These are phyloP conservation scores for Tympanoctomys barrerae DNA, from an alignment of 2,797 vertebrate genomes.

Conservation along the genomic window DNA sequence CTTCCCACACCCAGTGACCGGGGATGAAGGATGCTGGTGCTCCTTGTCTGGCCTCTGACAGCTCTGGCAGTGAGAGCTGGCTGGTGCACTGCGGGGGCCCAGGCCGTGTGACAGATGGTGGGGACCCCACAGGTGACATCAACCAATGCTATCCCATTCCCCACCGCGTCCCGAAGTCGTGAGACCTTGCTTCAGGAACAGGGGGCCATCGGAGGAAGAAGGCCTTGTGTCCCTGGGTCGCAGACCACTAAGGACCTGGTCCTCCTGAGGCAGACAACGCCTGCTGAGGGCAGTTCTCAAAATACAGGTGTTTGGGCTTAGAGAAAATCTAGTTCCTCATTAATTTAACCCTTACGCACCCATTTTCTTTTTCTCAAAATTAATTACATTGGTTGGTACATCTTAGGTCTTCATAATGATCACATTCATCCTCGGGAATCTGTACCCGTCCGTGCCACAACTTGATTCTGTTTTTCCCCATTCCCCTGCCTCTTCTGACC, in stretches of 20 bases:
- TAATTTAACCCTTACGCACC: neutral
- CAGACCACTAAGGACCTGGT: neutral
- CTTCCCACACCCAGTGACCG: no score
- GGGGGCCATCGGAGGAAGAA: neutral
- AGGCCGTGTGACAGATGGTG: neutral
- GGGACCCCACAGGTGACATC: no score
- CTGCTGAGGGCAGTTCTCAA: neutral
- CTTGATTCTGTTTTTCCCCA: neutral
- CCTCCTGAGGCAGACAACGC: neutral
- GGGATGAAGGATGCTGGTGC: neutral
- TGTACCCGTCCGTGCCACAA: neutral
- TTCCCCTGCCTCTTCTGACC: neutral
- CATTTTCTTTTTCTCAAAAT: neutral
- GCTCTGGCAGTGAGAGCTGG: neutral
- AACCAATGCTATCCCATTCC: no score
- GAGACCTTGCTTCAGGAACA: neutral
- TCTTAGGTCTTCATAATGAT: neutral
- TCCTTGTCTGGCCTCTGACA: neutral
- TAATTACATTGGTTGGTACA: neutral
- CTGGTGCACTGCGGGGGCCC: neutral
- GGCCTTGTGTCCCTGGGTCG: neutral
- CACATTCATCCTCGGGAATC: neutral
- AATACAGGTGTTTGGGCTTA: neutral
- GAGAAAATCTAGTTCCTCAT: neutral
- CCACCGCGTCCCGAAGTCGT: neutral